These are phyloP conservation scores for Aspidapion aeneum DNA, from an alignment of 2,888 invertebrate species.

Conservation along the genomic window DNA sequence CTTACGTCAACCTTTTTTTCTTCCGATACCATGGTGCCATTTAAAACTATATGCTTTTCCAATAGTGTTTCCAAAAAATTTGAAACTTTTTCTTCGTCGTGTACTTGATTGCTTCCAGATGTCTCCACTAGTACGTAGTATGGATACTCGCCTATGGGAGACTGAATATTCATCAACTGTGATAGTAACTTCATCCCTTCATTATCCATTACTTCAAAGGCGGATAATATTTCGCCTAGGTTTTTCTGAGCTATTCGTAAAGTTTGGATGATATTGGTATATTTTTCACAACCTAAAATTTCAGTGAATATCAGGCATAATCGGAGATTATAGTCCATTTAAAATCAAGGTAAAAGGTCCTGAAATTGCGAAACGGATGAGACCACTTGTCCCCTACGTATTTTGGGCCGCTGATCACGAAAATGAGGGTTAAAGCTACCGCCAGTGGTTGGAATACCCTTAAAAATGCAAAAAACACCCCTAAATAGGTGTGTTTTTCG, in stretches of 20 bases:
- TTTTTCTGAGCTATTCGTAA: conserved; percentile 70
- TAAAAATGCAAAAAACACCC: no score
- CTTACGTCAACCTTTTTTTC: conserved; percentile 54
- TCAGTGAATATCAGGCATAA: no score
- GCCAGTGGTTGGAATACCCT: no score
- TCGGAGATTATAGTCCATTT: no score
- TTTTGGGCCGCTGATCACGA: no score
- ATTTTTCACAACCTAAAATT: neutral
- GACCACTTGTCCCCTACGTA: no score
- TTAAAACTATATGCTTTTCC: conserved; percentile 64
- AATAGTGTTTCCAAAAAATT: conserved; percentile 73
- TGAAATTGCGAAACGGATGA: no score
- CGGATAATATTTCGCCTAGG: conserved; percentile 88
- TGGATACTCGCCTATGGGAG: conserved; percentile 63
- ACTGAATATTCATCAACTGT: conserved; percentile 57
- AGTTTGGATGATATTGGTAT: conserved; percentile 63
- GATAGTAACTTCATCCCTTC: conserved; percentile 65
- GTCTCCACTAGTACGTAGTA: conserved; percentile 88
- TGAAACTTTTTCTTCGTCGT: conserved; percentile 86
- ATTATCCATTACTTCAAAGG: conserved; percentile 92
- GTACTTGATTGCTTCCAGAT: conserved; percentile 77
- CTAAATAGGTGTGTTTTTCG: no score
- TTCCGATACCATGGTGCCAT: conserved; percentile 87
- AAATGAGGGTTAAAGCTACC: no score
- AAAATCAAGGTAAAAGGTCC: no score